phyloP scores from a whole-genome alignment of 2,797 vertebrate species.

The Neomorphus geoffroyi region DNA sequence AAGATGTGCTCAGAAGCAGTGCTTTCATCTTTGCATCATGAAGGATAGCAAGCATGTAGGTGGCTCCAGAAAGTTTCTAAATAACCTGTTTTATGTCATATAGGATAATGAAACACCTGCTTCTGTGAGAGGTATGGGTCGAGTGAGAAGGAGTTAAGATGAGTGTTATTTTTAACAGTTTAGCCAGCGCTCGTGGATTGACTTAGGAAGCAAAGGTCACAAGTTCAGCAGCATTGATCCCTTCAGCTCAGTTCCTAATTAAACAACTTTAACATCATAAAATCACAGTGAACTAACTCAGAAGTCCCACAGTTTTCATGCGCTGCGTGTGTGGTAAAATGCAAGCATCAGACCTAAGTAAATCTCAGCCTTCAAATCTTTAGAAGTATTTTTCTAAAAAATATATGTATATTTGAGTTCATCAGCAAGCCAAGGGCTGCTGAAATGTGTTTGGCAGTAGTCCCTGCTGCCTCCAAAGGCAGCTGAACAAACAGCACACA shows the following conservation, averaged over 20 bases:
- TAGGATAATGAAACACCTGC: constrained; percentile 9
- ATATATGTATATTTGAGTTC: neutral
- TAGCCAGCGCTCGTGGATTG: neutral
- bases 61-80: neutral
- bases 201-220: neutral
- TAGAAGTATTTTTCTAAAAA: neutral
- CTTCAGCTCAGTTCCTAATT: neutral
- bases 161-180: neutral
- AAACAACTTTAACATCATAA: neutral
- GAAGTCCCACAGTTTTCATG: neutral
- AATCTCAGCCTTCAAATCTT: neutral
- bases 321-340: neutral
- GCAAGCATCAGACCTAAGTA: neutral
- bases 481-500: constrained; percentile 43
- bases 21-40: neutral
- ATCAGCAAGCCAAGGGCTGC: neutral
- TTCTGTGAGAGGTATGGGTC: neutral
- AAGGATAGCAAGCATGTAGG: neutral
- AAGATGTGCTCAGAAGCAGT: neutral
- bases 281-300: neutral
- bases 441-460: constrained; percentile 6
- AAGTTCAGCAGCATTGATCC: neutral
- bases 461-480: neutral
- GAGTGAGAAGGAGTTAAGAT: neutral
- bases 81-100: neutral